These are phyloP conservation scores for Tetramorium bicarinatum DNA, from an alignment of 2,888 invertebrate genomes.

Conservation along the genomic window DNA sequence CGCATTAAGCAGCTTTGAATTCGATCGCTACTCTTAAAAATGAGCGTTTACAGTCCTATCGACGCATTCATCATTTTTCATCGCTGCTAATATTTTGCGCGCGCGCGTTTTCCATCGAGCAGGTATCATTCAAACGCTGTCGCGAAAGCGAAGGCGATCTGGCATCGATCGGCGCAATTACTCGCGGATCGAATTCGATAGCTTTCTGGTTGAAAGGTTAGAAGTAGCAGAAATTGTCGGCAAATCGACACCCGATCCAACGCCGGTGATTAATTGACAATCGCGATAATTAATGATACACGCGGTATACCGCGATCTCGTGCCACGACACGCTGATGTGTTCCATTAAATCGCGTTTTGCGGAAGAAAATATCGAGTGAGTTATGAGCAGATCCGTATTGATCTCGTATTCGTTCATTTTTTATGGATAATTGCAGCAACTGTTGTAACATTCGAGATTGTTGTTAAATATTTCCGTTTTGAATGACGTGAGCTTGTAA, in stretches of 20 bases:
- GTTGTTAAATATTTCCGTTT: slow-evolving; percentile 7
- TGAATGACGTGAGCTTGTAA: not conserved
- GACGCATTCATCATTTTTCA: not conserved
- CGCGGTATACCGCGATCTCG: slow-evolving; percentile 35
- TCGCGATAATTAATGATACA: slow-evolving; percentile 60
- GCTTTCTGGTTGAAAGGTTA: slow-evolving; percentile 72
- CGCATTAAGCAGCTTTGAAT: not conserved
- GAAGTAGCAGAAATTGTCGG: slow-evolving; percentile 67
- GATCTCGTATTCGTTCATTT: not conserved
- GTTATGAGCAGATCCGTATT: slow-evolving; percentile 14
- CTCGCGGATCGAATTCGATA: slow-evolving; percentile 76
- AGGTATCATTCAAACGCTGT: not conserved
- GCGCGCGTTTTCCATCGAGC: slow-evolving; percentile 25
- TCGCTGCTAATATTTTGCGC: not conserved
- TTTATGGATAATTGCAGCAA: not conserved
- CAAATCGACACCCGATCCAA: slow-evolving; percentile 47
- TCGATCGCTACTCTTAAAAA: not conserved
- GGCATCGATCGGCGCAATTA: slow-evolving; percentile 70
- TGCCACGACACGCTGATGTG: slow-evolving; percentile 46
- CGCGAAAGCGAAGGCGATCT: slow-evolving; percentile 32
- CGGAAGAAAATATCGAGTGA: slow-evolving; percentile 46
- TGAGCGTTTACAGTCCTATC: not conserved
- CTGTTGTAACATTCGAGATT: not conserved
- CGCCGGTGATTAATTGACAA: slow-evolving; percentile 54
- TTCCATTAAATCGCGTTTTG: slow-evolving; percentile 53